Evolutionary conservation across 1,140 invertebrate species (phyloP).

Genomic region (Cherax quadricarinatus): DNA sequence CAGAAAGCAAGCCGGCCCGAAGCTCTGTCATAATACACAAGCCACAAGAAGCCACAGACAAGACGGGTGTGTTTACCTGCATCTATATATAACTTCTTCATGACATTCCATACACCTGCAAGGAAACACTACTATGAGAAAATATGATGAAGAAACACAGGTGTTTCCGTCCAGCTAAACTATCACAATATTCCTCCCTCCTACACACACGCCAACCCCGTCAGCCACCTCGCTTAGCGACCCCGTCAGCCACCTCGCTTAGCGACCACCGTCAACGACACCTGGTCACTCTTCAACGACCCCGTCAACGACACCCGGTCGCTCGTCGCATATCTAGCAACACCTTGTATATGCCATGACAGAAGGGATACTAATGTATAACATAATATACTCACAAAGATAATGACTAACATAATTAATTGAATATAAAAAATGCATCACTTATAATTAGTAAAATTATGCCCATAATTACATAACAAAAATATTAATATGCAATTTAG

Average conservation of each 20-base stretch:
- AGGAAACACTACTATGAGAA: constrained; percentile 68
- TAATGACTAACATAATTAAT: background rate
- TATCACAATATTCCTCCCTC: background rate
- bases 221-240: background rate
- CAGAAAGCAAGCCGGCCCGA: too few species aligned
- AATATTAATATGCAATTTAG: too few species aligned
- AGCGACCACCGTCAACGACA: background rate
- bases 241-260: background rate
- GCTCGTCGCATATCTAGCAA: background rate
- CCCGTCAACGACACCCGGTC: background rate
- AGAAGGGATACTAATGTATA: background rate
- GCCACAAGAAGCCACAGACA: constrained; percentile 41
- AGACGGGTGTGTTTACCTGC: constrained; percentile 46
- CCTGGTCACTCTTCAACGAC: too few species aligned
- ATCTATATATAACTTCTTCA: constrained; percentile 59
- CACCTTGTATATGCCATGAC: constrained; percentile 1
- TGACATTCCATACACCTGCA: constrained; percentile 70
- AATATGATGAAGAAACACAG: constrained; percentile 64
- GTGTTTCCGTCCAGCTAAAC: background rate
- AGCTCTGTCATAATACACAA: constrained; percentile 32
- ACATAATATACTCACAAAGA: background rate
- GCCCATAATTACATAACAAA: too few species aligned
- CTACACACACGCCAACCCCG: background rate
- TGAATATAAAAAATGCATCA: background rate
- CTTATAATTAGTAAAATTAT: background rate